Evolutionary conservation across 2,888 invertebrate species (phyloP), one percentile per base, ranked within the genome.

Genomic region (Halocaridina rubra): DNA sequence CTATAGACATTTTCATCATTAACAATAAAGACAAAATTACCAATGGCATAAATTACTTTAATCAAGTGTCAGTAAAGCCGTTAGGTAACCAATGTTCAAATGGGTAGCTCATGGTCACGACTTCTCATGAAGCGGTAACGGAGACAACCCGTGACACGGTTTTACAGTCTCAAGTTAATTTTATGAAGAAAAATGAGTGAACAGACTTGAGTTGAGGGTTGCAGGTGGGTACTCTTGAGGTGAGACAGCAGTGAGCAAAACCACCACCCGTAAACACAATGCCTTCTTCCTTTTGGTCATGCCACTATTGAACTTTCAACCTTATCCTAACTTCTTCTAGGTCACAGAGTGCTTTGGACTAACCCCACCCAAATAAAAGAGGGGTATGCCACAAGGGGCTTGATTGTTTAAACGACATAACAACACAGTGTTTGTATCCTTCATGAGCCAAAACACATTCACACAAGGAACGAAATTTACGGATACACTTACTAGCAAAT

Each of bases 341-440:
- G 27, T 46, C 29, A 53, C 46, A 19, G 19, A 53, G 16, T n/a
- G 53, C 53, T 53, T 53, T n/a, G n/a, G n/a, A 33, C 39, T 67
- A 3, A 33, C 53, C 33, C 57, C 29, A 57, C 71, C 71, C 77
- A 19, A 32, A n/a, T n/a, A n/a, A n/a, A n/a, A n/a, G 10, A 19
- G 24, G 32, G 33, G 39, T 74, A 22, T 19, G 39, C 61, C 72
- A n/a, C 29, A 69, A 69, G 29, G 27, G 69, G 69, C 80, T 61
- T 53, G 61, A 80, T 61, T 80, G 74, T 72, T 80, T 72, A 57
- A 80, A 80, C 80, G 74, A 74, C 32, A 74, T 72, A 80, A 80
- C 72, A 19, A 59, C 80, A 33, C 39, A 71, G 30, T 61, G 53
- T 30, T 57, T 33, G 32, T 72, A 80, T 32, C 72, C 80, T 72